Evolutionary conservation across 1,140 invertebrate genomes (phyloP).

Genomic region (Trissolcus basalis): DNA sequence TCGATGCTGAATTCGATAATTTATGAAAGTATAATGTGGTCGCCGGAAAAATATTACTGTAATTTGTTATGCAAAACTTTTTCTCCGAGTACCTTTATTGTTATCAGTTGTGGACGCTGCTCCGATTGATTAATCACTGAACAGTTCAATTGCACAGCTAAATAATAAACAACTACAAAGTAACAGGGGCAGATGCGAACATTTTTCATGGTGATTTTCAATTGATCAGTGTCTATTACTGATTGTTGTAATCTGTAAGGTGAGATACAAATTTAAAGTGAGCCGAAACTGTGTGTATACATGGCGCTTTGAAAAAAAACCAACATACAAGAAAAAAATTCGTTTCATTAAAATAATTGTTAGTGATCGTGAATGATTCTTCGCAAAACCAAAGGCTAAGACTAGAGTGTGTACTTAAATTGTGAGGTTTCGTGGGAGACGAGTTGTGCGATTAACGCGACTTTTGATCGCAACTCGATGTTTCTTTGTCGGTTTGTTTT

Average conservation of each 20-base stretch:
- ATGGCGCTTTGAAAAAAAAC: not conserved
- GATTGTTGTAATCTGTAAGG: conserved; percentile 34
- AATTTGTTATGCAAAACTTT: conserved; percentile 15
- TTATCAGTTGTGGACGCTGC: conserved; percentile 32
- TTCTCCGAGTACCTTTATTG: conserved; percentile 21
- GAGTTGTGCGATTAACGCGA: conserved; percentile 48
- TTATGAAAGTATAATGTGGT: conserved; percentile 29
- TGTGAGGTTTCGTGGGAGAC: too few species aligned
- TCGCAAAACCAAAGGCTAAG: conserved; percentile 21
- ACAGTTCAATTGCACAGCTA: not conserved
- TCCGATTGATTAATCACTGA: conserved; percentile 2
- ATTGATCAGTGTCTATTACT: conserved; percentile 11
- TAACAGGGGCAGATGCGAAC: not conserved
- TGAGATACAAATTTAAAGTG: conserved; percentile 10
- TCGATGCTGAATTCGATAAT: conserved; percentile 27
- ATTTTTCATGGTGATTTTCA: not conserved
- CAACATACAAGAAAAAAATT: not conserved
- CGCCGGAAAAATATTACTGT: conserved; percentile 4
- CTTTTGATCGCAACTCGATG: conserved; percentile 48
- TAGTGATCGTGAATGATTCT: conserved; percentile 5
- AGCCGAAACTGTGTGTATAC: too few species aligned
- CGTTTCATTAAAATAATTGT: conserved; percentile 2
- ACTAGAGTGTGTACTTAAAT: conserved; percentile 37
- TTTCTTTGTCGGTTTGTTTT: conserved; percentile 39
- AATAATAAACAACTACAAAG: not conserved